A percentile compares a stretch with the other conserved stretches of the same genome.
These are phyloP conservation scores for Pseudomyrmex flavicornis DNA, from an alignment of 1,140 invertebrate species.

Conservation along the genomic window DNA sequence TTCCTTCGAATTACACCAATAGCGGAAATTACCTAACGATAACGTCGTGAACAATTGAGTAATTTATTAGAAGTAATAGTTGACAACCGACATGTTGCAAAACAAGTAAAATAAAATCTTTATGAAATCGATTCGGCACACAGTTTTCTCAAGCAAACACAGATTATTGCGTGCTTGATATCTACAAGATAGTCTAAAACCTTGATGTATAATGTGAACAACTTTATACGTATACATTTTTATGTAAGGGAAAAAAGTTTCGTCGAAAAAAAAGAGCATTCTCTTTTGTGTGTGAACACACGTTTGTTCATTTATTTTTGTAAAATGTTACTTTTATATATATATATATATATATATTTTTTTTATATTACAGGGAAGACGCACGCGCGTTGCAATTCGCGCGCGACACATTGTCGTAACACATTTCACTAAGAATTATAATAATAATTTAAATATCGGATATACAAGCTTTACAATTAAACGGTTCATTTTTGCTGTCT, in stretches of 20 bases:
- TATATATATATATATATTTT: too few relatives aligned
- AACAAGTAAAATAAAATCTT: constrained; percentile 35
- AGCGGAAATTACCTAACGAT: neutral
- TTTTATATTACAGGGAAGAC: constrained; percentile 59
- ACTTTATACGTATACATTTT: neutral
- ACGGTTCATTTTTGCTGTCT: constrained; percentile 53
- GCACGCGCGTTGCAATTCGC: neutral
- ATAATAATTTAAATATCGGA: constrained; percentile 61
- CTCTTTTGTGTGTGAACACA: neutral
- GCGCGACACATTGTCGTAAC: constrained; percentile 17
- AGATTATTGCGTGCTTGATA: neutral
- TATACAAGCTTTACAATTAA: constrained; percentile 43
- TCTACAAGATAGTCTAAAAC: constrained; percentile 22
- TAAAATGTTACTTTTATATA: constrained; percentile 44
- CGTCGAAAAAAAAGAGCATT: neutral
- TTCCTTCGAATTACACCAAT: constrained; percentile 5
- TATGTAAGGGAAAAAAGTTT: neutral
- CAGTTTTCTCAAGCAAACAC: constrained; percentile 8
- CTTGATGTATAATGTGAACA: neutral
- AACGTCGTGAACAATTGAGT: constrained; percentile 11
- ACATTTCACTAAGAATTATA: constrained; percentile 46
- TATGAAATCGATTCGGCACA: constrained; percentile 1
- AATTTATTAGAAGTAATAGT: constrained; percentile 37
- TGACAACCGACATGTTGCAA: constrained; percentile 16
- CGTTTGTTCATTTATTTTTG: constrained; percentile 63